These are phyloP conservation scores for Napeogenes inachia DNA, from an alignment of 2,888 invertebrate genomes.

Conservation along the genomic window DNA sequence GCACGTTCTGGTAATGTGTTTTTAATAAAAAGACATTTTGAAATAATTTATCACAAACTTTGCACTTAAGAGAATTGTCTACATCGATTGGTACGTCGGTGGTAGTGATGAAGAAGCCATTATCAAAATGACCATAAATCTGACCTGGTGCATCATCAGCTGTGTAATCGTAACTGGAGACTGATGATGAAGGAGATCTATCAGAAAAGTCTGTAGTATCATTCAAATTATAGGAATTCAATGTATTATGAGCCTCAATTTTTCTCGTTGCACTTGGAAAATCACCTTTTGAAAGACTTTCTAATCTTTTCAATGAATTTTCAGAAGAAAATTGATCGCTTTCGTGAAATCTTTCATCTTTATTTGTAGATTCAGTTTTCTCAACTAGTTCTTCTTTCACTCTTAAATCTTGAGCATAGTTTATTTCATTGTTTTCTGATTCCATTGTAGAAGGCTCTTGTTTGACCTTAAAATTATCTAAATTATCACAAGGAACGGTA, in stretches of 20 bases:
- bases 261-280: slow-evolving; percentile 74
- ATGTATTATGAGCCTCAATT: slow-evolving; percentile 44
- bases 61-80: slow-evolving; percentile 93
- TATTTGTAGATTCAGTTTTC: slow-evolving; percentile 56
- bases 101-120: slow-evolving; percentile 83
- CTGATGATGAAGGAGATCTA: slow-evolving; percentile 79
- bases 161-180: slow-evolving; percentile 76
- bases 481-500: slow-evolving; percentile 32
- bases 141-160: slow-evolving; percentile 80
- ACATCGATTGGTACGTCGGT: slow-evolving; percentile 93
- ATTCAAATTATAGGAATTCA: slow-evolving; percentile 59
- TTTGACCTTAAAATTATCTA: slow-evolving; percentile 51
- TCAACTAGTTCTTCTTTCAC: slow-evolving; percentile 61
- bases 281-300: slow-evolving; percentile 87
- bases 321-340: slow-evolving; percentile 69
- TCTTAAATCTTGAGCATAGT: slow-evolving; percentile 53
- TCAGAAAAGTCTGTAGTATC: slow-evolving; percentile 64
- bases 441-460: slow-evolving; percentile 46
- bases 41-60: slow-evolving; percentile 94
- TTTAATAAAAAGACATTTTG: slow-evolving; percentile 95
- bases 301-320: slow-evolving; percentile 85
- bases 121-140: slow-evolving; percentile 84
- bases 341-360: slow-evolving; percentile 33
- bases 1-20: slow-evolving; percentile 96
- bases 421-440: slow-evolving; percentile 52